Conservation (phyloP, 2,113 vertebrate species). For the Passer montanus region DNA sequence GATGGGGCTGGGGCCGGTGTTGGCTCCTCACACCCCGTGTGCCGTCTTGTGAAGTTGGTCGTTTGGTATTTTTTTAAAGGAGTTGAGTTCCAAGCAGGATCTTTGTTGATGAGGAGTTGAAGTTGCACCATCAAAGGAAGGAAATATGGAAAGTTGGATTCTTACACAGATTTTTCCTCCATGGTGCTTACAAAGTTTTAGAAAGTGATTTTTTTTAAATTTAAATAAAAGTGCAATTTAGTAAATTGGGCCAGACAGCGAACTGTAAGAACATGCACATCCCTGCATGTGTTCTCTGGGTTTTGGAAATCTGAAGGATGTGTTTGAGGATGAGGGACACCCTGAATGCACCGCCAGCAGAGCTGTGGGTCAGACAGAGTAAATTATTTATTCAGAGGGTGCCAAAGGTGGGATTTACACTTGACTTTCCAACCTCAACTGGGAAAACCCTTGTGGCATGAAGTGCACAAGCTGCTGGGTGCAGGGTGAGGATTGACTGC, state of each 20-base stretch:
- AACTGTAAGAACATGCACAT: fast-evolving
- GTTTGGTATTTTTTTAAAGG: not conserved
- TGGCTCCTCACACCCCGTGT: not conserved
- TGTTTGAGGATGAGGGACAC: not conserved
- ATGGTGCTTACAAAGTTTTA: not conserved
- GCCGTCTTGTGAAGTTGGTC: not conserved
- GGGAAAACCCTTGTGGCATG: not conserved
- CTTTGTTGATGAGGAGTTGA: not conserved
- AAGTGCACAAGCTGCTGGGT: not conserved
- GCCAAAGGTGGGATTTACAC: not conserved
- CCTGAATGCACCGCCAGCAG: not conserved
- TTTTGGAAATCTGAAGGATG: not conserved
- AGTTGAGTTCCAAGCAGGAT: not conserved
- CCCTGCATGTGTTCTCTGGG: not conserved
- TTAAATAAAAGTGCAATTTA: not conserved
- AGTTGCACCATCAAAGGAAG: not conserved
- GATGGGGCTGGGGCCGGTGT: fast-evolving
- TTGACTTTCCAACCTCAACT: not conserved
- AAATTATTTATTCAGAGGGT: not conserved
- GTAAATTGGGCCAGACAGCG: not conserved
- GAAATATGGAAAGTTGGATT: not conserved
- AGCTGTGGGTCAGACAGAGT: not conserved
- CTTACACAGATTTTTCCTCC: not conserved
- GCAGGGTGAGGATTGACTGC: not conserved
- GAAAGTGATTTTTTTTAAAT: not conserved